A percentile compares a stretch with the other conserved stretches of the same genome.
Evolutionary conservation across 2,888 invertebrate genomes (phyloP).

Genomic region (Nymphalis urticae): DNA sequence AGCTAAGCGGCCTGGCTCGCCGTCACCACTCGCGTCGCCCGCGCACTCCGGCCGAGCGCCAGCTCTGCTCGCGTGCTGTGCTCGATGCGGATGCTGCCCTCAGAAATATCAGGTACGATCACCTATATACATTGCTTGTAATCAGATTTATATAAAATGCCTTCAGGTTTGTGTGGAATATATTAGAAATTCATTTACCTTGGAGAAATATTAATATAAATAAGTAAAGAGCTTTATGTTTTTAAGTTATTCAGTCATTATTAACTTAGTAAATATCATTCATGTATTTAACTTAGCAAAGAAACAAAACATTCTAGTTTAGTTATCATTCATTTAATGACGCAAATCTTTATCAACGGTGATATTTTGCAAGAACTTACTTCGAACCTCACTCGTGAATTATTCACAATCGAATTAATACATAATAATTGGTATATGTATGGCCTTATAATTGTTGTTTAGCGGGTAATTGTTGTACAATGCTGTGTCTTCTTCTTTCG

Average conservation of each 20-base stretch:
- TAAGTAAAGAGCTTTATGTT: neutral
- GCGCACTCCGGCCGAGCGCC: conserved; percentile 90
- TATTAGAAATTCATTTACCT: neutral
- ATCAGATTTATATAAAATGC: neutral
- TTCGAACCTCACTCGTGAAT: too few relatives aligned
- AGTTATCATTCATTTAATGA: too few relatives aligned
- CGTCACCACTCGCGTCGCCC: conserved; percentile 92
- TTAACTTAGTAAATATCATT: neutral
- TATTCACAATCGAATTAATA: too few relatives aligned
- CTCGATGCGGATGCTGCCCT: conserved; percentile 92
- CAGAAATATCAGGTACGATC: conserved; percentile 90
- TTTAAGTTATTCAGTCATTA: neutral
- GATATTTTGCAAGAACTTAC: too few relatives aligned
- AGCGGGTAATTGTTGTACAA: too few relatives aligned
- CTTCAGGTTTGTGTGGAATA: neutral
- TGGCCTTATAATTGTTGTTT: too few relatives aligned
- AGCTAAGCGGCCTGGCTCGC: conserved; percentile 94
- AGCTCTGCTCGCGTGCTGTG: conserved; percentile 90
- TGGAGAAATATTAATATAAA: neutral
- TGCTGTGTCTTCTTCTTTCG: too few relatives aligned
- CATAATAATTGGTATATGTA: too few relatives aligned
- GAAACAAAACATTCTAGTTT: too few relatives aligned
- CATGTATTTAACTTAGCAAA: too few relatives aligned
- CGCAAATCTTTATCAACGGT: too few relatives aligned
- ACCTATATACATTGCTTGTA: neutral